Evolutionary conservation across 64 coral and sea anemone species (phyloP).

Genomic region (Acropora tenuis): DNA sequence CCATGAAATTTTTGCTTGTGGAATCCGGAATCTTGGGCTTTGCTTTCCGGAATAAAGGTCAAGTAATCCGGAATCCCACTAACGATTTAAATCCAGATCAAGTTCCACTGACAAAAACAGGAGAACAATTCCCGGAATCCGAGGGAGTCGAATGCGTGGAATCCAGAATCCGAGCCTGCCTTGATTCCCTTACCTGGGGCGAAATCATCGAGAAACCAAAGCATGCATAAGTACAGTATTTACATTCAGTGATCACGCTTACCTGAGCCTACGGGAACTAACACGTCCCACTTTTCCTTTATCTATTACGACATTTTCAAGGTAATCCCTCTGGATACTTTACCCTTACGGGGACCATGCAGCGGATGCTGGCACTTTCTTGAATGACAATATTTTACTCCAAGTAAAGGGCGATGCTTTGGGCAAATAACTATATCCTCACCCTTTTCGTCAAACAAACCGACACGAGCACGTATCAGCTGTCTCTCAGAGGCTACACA

Average conservation of each 20-base stretch:
- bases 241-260: too few relatives aligned
- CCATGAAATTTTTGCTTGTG: neutral
- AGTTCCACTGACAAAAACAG: neutral
- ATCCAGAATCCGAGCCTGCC: slow-evolving; percentile 11
- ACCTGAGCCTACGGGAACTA: neutral
- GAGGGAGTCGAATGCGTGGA: neutral
- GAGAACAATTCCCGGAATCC: neutral
- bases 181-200: slow-evolving; percentile 16
- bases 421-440: neutral
- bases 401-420: neutral
- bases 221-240: slow-evolving; percentile 7
- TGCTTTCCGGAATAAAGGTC: neutral
- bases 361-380: neutral
- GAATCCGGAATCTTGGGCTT: too few relatives aligned
- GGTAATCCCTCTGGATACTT: neutral
- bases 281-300: slow-evolving; percentile 1
- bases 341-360: slow-evolving; percentile 1
- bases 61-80: neutral
- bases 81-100: neutral
- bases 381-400: neutral
- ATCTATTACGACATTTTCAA: slow-evolving; percentile 11
- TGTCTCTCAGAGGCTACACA: neutral
- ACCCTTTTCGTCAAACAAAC: neutral
- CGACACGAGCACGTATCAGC: neutral
- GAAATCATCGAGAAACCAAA: slow-evolving; percentile 4